Percentiles rank a stretch among this genome's conserved stretches.
Conservation (phyloP, 2,888 invertebrate genomes). For the Melikaiella ostensackeni region DNA sequence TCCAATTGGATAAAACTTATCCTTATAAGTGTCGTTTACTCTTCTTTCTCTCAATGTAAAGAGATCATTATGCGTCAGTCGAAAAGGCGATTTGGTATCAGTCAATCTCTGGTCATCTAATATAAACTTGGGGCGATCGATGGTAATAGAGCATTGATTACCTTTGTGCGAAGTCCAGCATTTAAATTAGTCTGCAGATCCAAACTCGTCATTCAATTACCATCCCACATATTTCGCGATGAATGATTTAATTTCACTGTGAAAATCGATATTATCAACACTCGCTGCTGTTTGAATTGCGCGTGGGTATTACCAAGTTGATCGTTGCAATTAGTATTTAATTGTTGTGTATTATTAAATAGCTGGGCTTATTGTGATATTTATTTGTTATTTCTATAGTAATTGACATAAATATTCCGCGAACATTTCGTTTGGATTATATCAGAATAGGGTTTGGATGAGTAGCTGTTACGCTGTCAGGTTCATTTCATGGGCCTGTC, state of each 20-base stretch:
- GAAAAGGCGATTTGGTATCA: conserved; percentile 5
- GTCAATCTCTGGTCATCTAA: background rate
- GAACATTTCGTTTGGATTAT: too few species aligned
- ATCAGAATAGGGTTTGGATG: too few species aligned
- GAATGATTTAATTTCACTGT: conserved; percentile 26
- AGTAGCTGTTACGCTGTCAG: too few species aligned
- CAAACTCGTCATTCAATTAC: conserved; percentile 27
- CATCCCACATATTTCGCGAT: conserved; percentile 26
- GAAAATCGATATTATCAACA: conserved; percentile 24
- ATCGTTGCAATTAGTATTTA: background rate
- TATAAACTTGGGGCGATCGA: conserved; percentile 1
- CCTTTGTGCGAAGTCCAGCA: conserved; percentile 31
- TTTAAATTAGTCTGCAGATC: conserved; percentile 28
- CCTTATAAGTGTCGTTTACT: background rate
- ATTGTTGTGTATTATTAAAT: conserved; percentile 3
- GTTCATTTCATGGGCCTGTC: too few species aligned
- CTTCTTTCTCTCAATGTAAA: background rate
- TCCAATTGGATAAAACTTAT: background rate
- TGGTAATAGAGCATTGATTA: conserved; percentile 30
- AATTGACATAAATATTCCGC: background rate
- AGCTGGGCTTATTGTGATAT: background rate
- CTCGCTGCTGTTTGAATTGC: conserved; percentile 15
- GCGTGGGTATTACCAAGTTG: background rate
- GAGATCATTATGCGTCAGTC: background rate
- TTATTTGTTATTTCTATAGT: background rate